Evolutionary conservation across 1,140 invertebrate species (phyloP), one percentile per base, ranked within the genome.

Genomic region (Drosophila azteca): DNA sequence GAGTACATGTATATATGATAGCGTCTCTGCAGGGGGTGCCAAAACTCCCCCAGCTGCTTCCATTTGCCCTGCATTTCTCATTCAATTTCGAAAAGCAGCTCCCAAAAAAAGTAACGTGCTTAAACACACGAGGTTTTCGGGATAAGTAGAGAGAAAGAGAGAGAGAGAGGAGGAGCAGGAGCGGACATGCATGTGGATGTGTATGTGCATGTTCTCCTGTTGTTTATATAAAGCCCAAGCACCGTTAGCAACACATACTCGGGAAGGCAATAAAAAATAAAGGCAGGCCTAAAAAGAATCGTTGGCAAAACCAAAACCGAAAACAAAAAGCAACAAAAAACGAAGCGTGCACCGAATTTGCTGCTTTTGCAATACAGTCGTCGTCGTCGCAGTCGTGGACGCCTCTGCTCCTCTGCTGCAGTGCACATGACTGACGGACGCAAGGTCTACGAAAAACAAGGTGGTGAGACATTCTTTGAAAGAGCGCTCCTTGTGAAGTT

Each of bases 241-340:
- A 87, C 82, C 82, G 82, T 87, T 87, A 87, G 82, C 82, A 88
- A 87, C 79, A 82, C 77, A 71, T 69, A 39, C 35, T 13, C 41
- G 20, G 20, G 15, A 74, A 65, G 74, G 70, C 57, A 65, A 66
- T 77, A 53, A 76, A 87, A 87, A 77, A 85, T 46, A 64, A 77
- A 71, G 35, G 29, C 48, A 74, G 70, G 72, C 70, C 53, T 64
- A 65, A 35, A 54, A 79, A 79, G 59, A 60, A 68, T 39, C 46
- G 69, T 61, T 67, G 54, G 53, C 59, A 77, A 49, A 49, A 44
- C 48, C 29, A 29, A 52, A 57, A 59, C 62, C 39, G 15, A 29
- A 57, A 71, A 49, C 62, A 71, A 67, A 39, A 64, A n/a, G 24
- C 17, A 66, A 73, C 57, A 59, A 70, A 71, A 68, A 20, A 20